phyloP scores from a whole-genome alignment of 2,888 invertebrate genomes.

The Ochropleura leucogaster region DNA sequence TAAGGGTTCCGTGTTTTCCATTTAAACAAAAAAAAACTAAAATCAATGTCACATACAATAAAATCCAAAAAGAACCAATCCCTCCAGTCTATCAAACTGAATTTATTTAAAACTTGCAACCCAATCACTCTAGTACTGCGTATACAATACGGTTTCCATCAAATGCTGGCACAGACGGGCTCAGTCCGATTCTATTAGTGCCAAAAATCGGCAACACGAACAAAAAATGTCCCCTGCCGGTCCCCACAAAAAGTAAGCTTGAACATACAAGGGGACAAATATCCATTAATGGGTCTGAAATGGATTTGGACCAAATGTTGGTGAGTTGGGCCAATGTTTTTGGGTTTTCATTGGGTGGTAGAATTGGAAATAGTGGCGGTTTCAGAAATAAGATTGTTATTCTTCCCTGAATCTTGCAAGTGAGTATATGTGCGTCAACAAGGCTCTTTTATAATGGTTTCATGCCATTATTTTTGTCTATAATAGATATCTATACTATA shows the following conservation, averaged over 20 bases:
- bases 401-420: background rate
- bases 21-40: background rate
- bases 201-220: slow-evolving; percentile 76
- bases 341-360: background rate
- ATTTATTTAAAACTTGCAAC: slow-evolving; percentile 51
- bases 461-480: too few relatives aligned
- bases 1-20: too few relatives aligned
- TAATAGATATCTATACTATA: too few relatives aligned
- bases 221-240: slow-evolving; percentile 69
- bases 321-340: slow-evolving; percentile 27
- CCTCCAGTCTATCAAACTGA: slow-evolving; percentile 15
- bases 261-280: slow-evolving; percentile 66
- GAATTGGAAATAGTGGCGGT: background rate
- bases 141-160: slow-evolving; percentile 64
- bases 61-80: background rate
- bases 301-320: slow-evolving; percentile 48
- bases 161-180: slow-evolving; percentile 51
- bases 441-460: too few relatives aligned
- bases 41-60: background rate
- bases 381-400: background rate
- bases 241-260: slow-evolving; percentile 65
- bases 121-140: slow-evolving; percentile 43
- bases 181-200: slow-evolving; percentile 73
- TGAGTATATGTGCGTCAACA: too few relatives aligned
- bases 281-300: slow-evolving; percentile 68